phyloP scores from a whole-genome alignment of 2,113 vertebrate species.

The Pitta sordida region DNA sequence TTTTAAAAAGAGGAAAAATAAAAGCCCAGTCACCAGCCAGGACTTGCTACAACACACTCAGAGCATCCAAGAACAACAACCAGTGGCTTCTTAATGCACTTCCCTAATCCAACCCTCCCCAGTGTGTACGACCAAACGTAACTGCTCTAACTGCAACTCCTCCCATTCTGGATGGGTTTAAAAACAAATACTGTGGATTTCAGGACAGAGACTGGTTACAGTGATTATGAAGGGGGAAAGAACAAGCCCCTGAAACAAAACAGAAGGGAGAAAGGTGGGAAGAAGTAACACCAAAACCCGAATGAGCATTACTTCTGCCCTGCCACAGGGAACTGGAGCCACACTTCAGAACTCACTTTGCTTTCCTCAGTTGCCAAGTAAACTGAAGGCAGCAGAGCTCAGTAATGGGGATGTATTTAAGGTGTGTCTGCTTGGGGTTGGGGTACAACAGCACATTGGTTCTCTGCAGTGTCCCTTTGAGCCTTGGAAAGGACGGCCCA shows the following conservation, averaged over 20 bases:
- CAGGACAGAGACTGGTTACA: background rate
- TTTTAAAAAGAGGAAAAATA: background rate
- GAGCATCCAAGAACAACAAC: background rate
- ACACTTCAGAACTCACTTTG: background rate
- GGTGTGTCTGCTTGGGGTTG: background rate
- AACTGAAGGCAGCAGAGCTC: background rate
- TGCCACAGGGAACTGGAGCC: background rate
- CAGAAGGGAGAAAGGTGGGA: background rate
- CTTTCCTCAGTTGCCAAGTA: background rate
- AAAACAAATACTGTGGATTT: background rate
- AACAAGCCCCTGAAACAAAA: background rate
- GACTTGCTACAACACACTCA: background rate
- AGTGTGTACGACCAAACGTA: background rate
- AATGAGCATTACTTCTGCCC: background rate
- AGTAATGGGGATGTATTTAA: background rate
- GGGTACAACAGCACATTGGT: background rate
- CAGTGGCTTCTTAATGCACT: background rate
- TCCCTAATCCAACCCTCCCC: background rate
- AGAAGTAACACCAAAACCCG: background rate
- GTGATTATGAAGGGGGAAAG: background rate
- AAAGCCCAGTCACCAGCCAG: background rate
- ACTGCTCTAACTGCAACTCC: background rate
- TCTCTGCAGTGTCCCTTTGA: background rate
- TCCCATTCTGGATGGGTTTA: background rate
- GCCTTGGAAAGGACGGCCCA: background rate